A percentile compares a stretch with the other conserved stretches of the same genome.
Conservation (phyloP, 2,888 invertebrate genomes). For the Mythimna lalbum region DNA sequence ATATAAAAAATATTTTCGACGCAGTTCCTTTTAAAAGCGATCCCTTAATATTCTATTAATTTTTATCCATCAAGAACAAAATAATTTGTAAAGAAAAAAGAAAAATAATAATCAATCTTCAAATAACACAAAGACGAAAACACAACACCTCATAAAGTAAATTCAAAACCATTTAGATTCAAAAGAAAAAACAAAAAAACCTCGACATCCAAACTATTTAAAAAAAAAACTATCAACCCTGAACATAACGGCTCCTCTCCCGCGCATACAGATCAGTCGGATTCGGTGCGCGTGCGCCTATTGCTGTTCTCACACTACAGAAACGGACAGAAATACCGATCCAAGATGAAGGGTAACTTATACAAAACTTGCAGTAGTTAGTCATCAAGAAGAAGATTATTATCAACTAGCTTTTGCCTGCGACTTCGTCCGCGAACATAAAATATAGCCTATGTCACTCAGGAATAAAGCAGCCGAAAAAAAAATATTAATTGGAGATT, state of each 20-base stretch:
- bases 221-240: constrained; percentile 54
- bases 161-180: constrained; percentile 3
- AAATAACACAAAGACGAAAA: neutral
- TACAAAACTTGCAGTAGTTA: too few species aligned
- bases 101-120: neutral
- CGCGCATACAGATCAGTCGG: constrained; percentile 60
- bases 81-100: too few species aligned
- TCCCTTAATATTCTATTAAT: too few species aligned
- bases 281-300: constrained; percentile 61
- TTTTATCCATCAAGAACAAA: too few species aligned
- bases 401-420: too few species aligned
- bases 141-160: neutral
- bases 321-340: constrained; percentile 7
- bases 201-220: constrained; percentile 12
- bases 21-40: too few species aligned
- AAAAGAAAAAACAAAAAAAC: constrained; percentile 2
- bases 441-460: too few species aligned
- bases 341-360: neutral
- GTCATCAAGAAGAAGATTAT: too few species aligned
- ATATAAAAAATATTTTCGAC: too few species aligned
- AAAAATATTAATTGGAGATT: too few species aligned
- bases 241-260: constrained; percentile 47
- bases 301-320: constrained; percentile 23
- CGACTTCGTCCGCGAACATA: too few species aligned
- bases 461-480: too few species aligned